phyloP scores from a whole-genome alignment of 2,888 invertebrate species.

The Aspidiotus destructor region DNA sequence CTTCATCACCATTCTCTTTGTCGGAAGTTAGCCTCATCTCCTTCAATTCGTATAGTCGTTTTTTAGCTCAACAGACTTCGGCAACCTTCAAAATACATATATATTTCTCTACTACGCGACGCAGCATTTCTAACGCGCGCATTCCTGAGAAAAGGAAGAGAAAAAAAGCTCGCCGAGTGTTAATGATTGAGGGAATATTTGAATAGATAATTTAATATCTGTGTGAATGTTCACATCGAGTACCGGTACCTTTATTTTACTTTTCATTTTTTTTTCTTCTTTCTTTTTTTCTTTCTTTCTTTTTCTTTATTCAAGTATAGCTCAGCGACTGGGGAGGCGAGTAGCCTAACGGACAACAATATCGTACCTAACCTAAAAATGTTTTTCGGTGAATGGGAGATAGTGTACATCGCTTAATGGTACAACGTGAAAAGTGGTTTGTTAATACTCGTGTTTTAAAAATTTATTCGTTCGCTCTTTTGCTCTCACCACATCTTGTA shows the following conservation, averaged over 20 bases:
- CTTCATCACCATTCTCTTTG: too few species aligned
- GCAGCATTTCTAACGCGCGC: too few species aligned
- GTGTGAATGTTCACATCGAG: constrained; percentile 21
- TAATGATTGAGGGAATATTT: constrained; percentile 26
- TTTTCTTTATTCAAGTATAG: too few species aligned
- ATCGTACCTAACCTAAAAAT: too few species aligned
- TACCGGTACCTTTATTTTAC: not conserved
- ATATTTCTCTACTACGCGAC: too few species aligned
- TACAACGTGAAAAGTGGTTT: not conserved
- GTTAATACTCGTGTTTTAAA: not conserved
- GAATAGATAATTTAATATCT: constrained; percentile 29
- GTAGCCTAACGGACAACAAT: not conserved
- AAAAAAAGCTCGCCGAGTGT: constrained; percentile 1
- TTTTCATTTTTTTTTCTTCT: not conserved
- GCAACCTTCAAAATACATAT: too few species aligned
- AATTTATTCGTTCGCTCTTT: not conserved
- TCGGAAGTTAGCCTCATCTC: too few species aligned
- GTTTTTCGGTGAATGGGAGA: too few species aligned
- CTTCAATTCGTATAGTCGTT: too few species aligned
- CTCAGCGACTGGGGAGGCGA: not conserved
- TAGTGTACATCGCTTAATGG: not conserved
- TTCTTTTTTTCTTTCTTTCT: not conserved
- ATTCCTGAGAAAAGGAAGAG: too few species aligned
- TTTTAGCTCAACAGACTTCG: too few species aligned
- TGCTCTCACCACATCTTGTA: too few species aligned